A percentile compares a stretch with the other conserved stretches of the same genome.
Conservation (phyloP, 2,888 invertebrate species). For the Drosophila subquinaria region DNA sequence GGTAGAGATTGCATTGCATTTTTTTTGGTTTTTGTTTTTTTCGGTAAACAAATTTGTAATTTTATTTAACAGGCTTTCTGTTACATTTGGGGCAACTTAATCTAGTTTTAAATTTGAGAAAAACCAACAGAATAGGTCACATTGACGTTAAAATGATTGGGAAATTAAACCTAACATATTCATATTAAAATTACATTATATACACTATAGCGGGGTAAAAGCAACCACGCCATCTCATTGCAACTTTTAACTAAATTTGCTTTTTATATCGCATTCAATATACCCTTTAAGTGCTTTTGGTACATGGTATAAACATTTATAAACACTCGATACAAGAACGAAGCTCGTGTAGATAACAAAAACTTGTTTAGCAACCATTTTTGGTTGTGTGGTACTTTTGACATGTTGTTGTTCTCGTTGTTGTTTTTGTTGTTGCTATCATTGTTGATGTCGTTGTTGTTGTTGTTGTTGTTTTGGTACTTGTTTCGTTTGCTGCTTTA, state of each 20-base stretch:
- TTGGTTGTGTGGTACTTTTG: slow-evolving; percentile 52
- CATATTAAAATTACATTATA: too few relatives aligned
- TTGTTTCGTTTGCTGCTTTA: slow-evolving; percentile 55
- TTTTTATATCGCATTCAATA: background rate
- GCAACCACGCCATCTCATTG: too few relatives aligned
- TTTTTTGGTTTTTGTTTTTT: too few relatives aligned
- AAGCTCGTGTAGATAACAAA: slow-evolving; percentile 66
- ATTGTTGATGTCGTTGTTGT: slow-evolving; percentile 17
- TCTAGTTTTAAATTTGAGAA: too few relatives aligned
- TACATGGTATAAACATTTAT: slow-evolving; percentile 62
- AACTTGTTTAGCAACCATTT: slow-evolving; percentile 77
- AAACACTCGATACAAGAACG: slow-evolving; percentile 76
- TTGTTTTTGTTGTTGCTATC: background rate
- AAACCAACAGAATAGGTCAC: too few relatives aligned
- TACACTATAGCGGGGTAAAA: too few relatives aligned
- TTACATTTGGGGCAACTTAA: too few relatives aligned
- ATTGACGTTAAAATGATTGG: too few relatives aligned
- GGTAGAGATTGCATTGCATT: too few relatives aligned
- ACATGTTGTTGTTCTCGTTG: slow-evolving; percentile 21
- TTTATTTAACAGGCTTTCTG: too few relatives aligned
- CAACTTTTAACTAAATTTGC: background rate
- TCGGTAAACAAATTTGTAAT: too few relatives aligned
- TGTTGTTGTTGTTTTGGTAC: slow-evolving; percentile 41
- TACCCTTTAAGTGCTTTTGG: slow-evolving; percentile 7
- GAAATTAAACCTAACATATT: too few relatives aligned